Evolutionary conservation across 2,888 invertebrate species (phyloP).

Genomic region (Leptopilina drosophilae): DNA sequence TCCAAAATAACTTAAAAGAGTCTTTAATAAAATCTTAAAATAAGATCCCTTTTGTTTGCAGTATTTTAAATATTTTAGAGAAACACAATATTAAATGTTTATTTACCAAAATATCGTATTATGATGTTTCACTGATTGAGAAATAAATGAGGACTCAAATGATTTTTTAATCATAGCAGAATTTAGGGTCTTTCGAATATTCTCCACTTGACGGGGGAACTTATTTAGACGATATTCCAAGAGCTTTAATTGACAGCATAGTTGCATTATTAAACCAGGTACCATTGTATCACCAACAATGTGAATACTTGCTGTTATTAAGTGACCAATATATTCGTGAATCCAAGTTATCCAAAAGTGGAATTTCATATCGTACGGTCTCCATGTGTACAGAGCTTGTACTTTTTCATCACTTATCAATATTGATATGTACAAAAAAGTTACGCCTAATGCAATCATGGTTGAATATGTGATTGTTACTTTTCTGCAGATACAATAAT

Average conservation of each 20-base stretch:
- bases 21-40: not conserved
- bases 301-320: not conserved
- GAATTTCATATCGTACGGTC: not conserved
- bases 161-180: not conserved
- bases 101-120: not conserved
- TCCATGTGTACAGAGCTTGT: not conserved
- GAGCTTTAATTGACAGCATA: not conserved
- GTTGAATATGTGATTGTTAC: not conserved
- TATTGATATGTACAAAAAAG: too few species aligned
- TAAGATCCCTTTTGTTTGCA: not conserved
- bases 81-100: not conserved
- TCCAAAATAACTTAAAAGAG: too few species aligned
- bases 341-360: conserved; percentile 14
- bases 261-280: not conserved
- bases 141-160: not conserved
- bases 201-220: not conserved
- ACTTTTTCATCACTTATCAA: not conserved
- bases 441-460: not conserved
- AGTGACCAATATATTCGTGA: not conserved
- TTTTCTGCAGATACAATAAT: too few species aligned
- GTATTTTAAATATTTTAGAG: not conserved
- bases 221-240: not conserved
- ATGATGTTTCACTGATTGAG: not conserved
- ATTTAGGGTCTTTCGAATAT: not conserved
- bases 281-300: not conserved